phyloP scores from a whole-genome alignment of 2,113 vertebrate species.

The Panurus biarmicus region DNA sequence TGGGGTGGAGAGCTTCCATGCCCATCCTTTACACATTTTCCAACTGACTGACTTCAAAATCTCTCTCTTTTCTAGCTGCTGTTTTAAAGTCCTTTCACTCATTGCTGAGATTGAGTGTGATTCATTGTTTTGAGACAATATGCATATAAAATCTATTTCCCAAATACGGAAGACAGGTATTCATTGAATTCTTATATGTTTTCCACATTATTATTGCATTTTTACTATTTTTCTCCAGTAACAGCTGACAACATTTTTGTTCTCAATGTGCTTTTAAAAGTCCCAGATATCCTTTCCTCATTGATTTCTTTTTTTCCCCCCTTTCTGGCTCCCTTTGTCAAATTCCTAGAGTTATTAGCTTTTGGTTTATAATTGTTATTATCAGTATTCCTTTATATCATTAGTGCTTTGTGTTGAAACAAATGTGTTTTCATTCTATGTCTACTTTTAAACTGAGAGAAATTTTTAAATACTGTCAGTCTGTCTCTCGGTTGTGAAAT shows the following conservation, averaged over 20 bases:
- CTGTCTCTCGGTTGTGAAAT: not conserved
- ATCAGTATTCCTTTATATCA: conserved; percentile 30
- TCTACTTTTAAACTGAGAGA: conserved; percentile 7
- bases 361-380: conserved; percentile 37
- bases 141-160: not conserved
- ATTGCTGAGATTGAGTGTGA: not conserved
- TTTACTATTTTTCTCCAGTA: not conserved
- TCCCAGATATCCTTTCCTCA: not conserved
- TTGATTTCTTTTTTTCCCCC: not conserved
- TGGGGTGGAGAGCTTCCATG: not conserved
- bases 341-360: conserved; percentile 6
- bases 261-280: conserved; percentile 21
- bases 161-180: conserved; percentile 28
- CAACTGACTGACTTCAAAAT: not conserved
- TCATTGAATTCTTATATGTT: not conserved
- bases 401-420: conserved; percentile 43
- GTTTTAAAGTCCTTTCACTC: conserved; percentile 16
- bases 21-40: not conserved
- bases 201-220: conserved; percentile 11
- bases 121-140: conserved; percentile 21
- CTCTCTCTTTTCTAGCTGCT: not conserved
- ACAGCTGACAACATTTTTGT: conserved; percentile 43
- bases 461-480: not conserved
- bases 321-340: conserved; percentile 11
- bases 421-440: conserved; percentile 19